These are phyloP conservation scores for Leptosomus discolor DNA, from an alignment of 2,113 vertebrate genomes.

Conservation along the genomic window DNA sequence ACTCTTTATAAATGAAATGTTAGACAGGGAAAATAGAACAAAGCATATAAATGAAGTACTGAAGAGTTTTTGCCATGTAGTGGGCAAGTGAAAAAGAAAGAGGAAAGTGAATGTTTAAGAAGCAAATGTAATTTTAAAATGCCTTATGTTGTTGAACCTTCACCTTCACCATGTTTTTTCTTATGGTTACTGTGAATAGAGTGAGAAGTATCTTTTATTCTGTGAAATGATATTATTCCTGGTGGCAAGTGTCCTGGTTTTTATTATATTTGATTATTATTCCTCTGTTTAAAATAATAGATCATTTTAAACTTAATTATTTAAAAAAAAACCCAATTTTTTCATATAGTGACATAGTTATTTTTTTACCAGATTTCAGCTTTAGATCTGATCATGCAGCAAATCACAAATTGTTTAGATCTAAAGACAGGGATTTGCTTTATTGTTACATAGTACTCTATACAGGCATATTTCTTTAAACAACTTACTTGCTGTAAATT, in stretches of 20 bases:
- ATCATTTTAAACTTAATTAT: neutral
- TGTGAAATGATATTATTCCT: neutral
- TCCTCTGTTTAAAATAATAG: neutral
- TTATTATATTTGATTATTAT: neutral
- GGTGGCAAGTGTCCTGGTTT: neutral
- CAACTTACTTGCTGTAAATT: neutral
- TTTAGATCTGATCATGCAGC: neutral
- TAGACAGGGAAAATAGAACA: neutral
- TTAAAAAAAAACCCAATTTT: neutral
- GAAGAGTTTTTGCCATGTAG: neutral
- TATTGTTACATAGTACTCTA: neutral
- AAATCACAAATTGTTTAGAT: neutral
- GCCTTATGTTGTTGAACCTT: neutral
- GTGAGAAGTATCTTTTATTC: neutral
- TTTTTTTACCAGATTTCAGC: neutral
- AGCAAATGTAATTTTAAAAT: neutral
- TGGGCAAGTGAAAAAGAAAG: neutral
- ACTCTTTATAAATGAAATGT: neutral
- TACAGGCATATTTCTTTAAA: neutral
- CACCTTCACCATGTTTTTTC: neutral
- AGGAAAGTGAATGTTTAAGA: neutral
- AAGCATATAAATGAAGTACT: neutral
- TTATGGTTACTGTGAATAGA: neutral
- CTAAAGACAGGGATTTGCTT: neutral
- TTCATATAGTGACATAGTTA: neutral